These are phyloP conservation scores for Fratercula arctica DNA, from an alignment of 2,797 vertebrate genomes.

Conservation along the genomic window DNA sequence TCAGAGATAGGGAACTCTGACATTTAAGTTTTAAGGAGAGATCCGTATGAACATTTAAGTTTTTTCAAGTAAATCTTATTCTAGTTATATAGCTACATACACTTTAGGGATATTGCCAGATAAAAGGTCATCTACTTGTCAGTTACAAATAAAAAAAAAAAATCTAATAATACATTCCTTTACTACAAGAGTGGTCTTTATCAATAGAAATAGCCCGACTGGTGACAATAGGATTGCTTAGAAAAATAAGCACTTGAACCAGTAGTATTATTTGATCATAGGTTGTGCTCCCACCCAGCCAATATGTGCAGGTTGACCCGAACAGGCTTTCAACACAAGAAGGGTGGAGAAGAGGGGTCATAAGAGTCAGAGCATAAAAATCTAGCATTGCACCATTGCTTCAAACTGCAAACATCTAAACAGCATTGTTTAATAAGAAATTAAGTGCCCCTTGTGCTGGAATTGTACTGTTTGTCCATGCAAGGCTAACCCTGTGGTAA, in stretches of 20 bases:
- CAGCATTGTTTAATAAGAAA: neutral
- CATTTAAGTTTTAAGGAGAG: slow-evolving; percentile 16
- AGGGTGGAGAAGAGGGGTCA: neutral
- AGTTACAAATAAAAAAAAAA: neutral
- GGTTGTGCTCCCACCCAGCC: neutral
- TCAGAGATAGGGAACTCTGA: neutral
- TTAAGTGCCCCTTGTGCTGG: neutral
- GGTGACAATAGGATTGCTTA: neutral
- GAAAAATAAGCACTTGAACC: neutral
- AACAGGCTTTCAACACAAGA: neutral
- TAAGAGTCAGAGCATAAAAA: neutral
- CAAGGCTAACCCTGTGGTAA: slow-evolving; percentile 20
- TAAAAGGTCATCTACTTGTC: neutral
- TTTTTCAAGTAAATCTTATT: neutral
- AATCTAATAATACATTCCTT: neutral
- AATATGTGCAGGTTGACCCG: neutral
- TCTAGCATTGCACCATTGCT: neutral
- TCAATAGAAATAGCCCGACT: neutral
- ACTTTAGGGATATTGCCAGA: neutral
- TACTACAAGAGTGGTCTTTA: neutral
- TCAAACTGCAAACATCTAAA: neutral
- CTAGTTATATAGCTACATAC: neutral
- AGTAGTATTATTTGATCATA: neutral
- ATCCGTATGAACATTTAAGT: neutral
- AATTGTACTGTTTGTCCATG: neutral